A percentile compares a stretch with the other conserved stretches of the same genome.
Evolutionary conservation across 2,888 invertebrate genomes (phyloP).

Genomic region (Folsomia candida): DNA sequence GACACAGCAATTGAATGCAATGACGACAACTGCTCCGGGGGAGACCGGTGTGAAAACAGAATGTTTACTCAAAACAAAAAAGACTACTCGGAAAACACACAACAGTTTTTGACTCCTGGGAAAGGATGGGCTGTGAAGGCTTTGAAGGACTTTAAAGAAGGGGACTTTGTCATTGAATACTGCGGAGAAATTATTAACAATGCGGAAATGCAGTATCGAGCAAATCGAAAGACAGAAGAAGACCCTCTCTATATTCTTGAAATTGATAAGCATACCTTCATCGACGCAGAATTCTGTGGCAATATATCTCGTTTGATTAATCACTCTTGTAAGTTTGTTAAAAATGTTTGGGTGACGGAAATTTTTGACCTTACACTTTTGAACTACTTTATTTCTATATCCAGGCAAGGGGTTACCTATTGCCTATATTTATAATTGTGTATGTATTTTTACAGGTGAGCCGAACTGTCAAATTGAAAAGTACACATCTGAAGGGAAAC

Average conservation of each 20-base stretch:
- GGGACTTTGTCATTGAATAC: conserved; percentile 47
- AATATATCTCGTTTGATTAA: conserved; percentile 47
- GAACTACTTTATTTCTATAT: too few species aligned
- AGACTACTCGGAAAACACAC: conserved; percentile 25
- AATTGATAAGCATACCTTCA: conserved; percentile 33
- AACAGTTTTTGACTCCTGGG: conserved; percentile 20
- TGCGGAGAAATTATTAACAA: conserved; percentile 45
- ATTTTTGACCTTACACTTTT: too few species aligned
- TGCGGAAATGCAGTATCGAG: conserved; percentile 34
- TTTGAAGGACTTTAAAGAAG: conserved; percentile 23
- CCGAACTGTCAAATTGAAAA: conserved; percentile 46
- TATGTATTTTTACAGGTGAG: too few species aligned
- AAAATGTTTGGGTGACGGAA: too few species aligned
- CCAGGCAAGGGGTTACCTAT: too few species aligned
- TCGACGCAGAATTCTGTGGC: conserved; percentile 47
- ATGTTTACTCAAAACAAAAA: conserved; percentile 37
- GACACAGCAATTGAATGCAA: conserved; percentile 45
- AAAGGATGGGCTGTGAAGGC: conserved; percentile 46
- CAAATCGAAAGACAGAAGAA: conserved; percentile 36
- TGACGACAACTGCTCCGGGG: conserved; percentile 36
- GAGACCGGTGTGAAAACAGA: conserved; percentile 37
- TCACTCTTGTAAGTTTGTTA: too few species aligned
- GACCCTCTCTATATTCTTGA: conserved; percentile 47
- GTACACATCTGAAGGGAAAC: conserved; percentile 35
- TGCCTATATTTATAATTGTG: too few species aligned